phyloP scores from a whole-genome alignment of 2,888 invertebrate genomes.

The Aromia moschata region DNA sequence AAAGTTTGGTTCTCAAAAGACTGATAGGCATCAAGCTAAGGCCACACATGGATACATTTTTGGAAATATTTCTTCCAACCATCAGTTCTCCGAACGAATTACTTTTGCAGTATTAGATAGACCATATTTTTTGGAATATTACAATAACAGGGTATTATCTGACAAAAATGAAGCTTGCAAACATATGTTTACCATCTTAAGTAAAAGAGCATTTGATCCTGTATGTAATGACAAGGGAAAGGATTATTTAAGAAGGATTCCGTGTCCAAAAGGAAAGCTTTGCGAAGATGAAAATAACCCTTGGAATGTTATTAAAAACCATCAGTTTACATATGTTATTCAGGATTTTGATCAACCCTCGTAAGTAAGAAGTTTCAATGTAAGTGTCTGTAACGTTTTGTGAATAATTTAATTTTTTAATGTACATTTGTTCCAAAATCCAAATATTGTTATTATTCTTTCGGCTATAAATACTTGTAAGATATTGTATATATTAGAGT shows the following conservation, averaged over 20 bases:
- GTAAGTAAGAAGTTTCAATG: constrained; percentile 64
- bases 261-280: constrained; percentile 78
- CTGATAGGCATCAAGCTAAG: constrained; percentile 83
- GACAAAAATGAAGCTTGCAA: constrained; percentile 81
- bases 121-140: constrained; percentile 88
- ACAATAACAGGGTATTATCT: constrained; percentile 76
- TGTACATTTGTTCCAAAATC: no score
- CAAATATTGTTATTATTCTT: no score
- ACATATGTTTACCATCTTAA: constrained; percentile 86
- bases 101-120: constrained; percentile 93
- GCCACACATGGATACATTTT: constrained; percentile 95
- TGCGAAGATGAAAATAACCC: constrained; percentile 90
- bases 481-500: no score
- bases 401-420: no score
- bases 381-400: no score
- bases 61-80: constrained; percentile 87
- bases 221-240: constrained; percentile 82
- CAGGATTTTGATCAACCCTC: constrained; percentile 90
- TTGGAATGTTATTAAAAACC: constrained; percentile 83
- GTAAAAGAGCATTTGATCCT: constrained; percentile 84
- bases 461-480: no score
- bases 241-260: constrained; percentile 84
- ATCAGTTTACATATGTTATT: constrained; percentile 95
- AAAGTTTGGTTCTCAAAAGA: constrained; percentile 97
- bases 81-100: constrained; percentile 72